Percentiles rank a stretch among this genome's conserved stretches.
phyloP scores from a whole-genome alignment of 2,888 invertebrate genomes.

The Seladonia tumulorum region DNA sequence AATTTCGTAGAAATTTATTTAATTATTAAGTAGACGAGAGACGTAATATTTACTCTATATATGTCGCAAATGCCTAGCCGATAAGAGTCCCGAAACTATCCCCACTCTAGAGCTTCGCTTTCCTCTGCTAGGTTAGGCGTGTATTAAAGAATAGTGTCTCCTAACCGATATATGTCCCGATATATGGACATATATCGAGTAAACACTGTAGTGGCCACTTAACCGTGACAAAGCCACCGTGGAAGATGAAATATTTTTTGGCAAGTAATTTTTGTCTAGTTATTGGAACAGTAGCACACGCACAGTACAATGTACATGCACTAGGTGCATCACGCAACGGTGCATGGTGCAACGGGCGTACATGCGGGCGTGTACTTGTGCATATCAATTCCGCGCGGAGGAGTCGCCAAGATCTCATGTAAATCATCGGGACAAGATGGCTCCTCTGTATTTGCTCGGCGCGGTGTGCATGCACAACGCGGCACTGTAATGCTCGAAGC shows the following conservation, averaged over 20 bases:
- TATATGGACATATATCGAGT: no score
- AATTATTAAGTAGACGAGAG: background rate
- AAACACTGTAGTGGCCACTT: background rate
- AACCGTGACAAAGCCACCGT: background rate
- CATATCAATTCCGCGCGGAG: constrained; percentile 60
- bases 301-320: background rate
- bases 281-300: background rate
- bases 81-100: no score
- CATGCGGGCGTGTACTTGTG: constrained; percentile 57
- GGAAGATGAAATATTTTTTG: background rate
- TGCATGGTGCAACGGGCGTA: constrained; percentile 33
- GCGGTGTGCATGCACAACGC: constrained; percentile 54
- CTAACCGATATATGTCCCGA: no score
- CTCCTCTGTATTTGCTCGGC: constrained; percentile 75
- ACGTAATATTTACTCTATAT: no score
- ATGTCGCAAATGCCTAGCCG: no score
- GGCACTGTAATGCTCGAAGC: constrained; percentile 58
- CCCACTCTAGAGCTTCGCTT: no score
- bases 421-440: constrained; percentile 79
- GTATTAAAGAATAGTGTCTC: no score
- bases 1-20: background rate
- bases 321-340: constrained; percentile 11
- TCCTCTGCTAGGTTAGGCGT: no score
- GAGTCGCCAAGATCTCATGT: constrained; percentile 80
- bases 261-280: background rate